Evolutionary conservation across 2,113 vertebrate genomes (phyloP).

Genomic region (Antechinus stuartii): DNA sequence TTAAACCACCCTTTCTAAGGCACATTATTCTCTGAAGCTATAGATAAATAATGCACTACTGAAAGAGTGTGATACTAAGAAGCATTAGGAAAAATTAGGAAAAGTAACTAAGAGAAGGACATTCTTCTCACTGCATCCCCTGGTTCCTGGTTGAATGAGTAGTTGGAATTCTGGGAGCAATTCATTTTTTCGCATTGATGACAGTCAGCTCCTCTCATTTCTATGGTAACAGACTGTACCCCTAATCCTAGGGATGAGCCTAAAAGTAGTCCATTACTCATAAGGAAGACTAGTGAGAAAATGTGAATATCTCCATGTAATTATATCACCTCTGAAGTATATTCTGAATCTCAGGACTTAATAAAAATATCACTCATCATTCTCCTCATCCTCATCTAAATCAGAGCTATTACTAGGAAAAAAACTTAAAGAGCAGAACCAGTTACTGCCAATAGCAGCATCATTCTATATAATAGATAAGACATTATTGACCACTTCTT

Average conservation of each 20-base stretch:
- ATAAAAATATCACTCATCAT: background rate
- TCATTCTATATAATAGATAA: background rate
- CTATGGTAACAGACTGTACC: background rate
- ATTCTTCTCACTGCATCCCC: background rate
- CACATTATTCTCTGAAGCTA: background rate
- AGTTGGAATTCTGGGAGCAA: background rate
- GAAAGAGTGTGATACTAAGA: background rate
- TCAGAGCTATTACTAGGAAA: background rate
- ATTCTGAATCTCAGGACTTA: background rate
- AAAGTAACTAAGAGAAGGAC: background rate
- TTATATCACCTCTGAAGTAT: background rate
- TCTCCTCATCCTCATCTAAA: background rate
- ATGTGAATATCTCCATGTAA: background rate
- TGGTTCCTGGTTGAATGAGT: background rate
- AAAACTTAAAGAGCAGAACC: background rate
- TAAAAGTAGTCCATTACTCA: background rate
- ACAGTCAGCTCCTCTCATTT: background rate
- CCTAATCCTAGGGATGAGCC: background rate
- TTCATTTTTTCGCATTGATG: background rate
- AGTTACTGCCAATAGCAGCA: background rate
- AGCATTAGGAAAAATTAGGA: background rate
- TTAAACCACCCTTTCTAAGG: background rate
- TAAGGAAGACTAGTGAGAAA: background rate
- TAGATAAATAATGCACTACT: background rate
- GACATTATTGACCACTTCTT: background rate